Base-by-base conservation (phyloP, 2,797 vertebrate species). In the Monodelphis domestica region DNA sequence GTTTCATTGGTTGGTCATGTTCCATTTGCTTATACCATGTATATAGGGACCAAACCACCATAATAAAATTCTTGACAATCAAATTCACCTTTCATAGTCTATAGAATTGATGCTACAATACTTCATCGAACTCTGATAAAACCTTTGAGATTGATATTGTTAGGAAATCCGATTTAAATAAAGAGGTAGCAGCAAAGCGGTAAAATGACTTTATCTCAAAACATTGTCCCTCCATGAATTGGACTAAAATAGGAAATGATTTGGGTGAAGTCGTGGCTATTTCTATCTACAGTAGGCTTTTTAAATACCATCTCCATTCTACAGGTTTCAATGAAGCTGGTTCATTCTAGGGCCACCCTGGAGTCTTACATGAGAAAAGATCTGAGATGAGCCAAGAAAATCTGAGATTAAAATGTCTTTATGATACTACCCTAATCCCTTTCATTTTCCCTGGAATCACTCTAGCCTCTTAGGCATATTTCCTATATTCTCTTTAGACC, bases 151-250 rank as follows among this genome's bases (percentile, higher is more conserved):
- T 10, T 90, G 87, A 84, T 5, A 38, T 91, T n/a, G 33, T n/a
- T 56, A 93, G 84, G 90, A 92, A 55, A 90, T 45, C 7, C 56
- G 24, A 45, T 87, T 95, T 94, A 88, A 3, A 53, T 53, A 55
- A 15, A n/a, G 53, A 6, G 28, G 53, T 30, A 54, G 15, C 6
- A 12, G 11, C 17, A 59, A 88, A 90, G 29, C 38, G 24, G 24
- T 87, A 14, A 6, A 24, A 54, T 50, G 57, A 78, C 17, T 51
- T 91, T 45, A 30, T 53, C 90, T 94, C 78, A 88, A 90, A 89
- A 30, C 10, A 26, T 12, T 28, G 14, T 54, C 59, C 53, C 56
- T 91, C 89, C 59, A 78, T 91, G 14, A 89, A 52, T 59, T 53
- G 55, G 54, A 87, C 92, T 56, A 2, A 51, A 70, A 38, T 53